Percentiles rank a stretch among this genome's conserved stretches.
Evolutionary conservation across 1,140 invertebrate genomes (phyloP).

Genomic region (Megalonaias nervosa): DNA sequence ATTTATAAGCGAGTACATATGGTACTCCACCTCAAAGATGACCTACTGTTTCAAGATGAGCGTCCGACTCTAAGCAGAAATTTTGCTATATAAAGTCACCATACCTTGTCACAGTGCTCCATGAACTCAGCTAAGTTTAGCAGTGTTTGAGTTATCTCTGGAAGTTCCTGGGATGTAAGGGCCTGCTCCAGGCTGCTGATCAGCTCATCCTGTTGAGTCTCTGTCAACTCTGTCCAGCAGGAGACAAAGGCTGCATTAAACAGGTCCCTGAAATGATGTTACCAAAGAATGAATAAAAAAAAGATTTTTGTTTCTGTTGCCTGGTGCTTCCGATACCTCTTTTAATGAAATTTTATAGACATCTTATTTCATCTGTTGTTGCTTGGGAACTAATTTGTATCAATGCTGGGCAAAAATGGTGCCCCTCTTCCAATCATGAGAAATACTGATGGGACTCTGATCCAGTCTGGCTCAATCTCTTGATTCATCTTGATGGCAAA

Average conservation of each 20-base stretch:
- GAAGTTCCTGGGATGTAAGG: conserved; percentile 91
- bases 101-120: conserved; percentile 96
- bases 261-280: conserved; percentile 79
- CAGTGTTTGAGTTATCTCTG: conserved; percentile 98
- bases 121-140: conserved; percentile 99
- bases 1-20: too few relatives aligned
- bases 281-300: background rate
- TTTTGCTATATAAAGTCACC: conserved; percentile 3
- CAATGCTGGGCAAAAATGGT: too few relatives aligned
- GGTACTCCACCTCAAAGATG: too few relatives aligned
- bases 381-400: conserved; percentile 30
- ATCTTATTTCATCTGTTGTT: conserved; percentile 1
- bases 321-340: background rate
- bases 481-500: too few relatives aligned
- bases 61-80: too few relatives aligned
- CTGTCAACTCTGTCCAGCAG: conserved; percentile 96
- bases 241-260: conserved; percentile 99
- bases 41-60: too few relatives aligned
- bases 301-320: conserved; percentile 4
- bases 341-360: conserved; percentile 6
- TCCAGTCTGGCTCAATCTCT: too few relatives aligned
- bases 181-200: conserved; percentile 91
- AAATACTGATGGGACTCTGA: too few relatives aligned
- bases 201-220: conserved; percentile 87
- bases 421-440: too few relatives aligned